Evolutionary conservation across 2,888 invertebrate species (phyloP), one percentile per base, ranked within the genome.

Genomic region (Aporophyla nigra): DNA sequence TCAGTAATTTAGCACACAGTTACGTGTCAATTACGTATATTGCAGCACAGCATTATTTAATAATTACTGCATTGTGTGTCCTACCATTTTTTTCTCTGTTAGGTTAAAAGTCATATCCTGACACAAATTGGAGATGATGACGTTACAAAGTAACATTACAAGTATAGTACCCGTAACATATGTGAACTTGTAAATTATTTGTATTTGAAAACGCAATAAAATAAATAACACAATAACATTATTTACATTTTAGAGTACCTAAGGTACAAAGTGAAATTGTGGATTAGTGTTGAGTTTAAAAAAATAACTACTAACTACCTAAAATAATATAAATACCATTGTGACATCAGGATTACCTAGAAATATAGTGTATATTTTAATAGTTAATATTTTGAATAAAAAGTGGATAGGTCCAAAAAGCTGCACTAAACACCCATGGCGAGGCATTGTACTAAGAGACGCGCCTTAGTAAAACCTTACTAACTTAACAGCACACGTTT

Each of bases 31-130:
- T 27, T 19, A 24, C 9, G 21, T 24, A 24, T 10, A 24, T 19
- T 12, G 4, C 16, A 16, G 43, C 43, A 65, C 27, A 58, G 19
- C 12, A 49, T 71, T 62, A 46, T 63, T 72, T 7, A 58, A 51
- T 24, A 19, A 27, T 59, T 43, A 43, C 19, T n/a, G 10, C 43
- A 46, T 46, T 14, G 58, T 51, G 19, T 43, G 24, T 24, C 24
- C 46, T 59, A 10, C 14, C 4, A 53, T 65, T 58, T 65, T 83
- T 83, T 79, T 65, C 43, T 49, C 5, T 51, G n/a, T 65, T 24
- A 68, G 68, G 51, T 83, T 68, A 69, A 56, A 65, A 59, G 80
- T 83, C 63, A 56, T 51, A 51, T 68, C 59, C 43, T 79, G 68
- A 83, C 84, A 59, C 24, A 58, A 56, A 27, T 4, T 53, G 5